A percentile compares a stretch with the other conserved stretches of the same genome.
Evolutionary conservation across 2,888 invertebrate genomes (phyloP).

Genomic region (Chrysodeixis includens): DNA sequence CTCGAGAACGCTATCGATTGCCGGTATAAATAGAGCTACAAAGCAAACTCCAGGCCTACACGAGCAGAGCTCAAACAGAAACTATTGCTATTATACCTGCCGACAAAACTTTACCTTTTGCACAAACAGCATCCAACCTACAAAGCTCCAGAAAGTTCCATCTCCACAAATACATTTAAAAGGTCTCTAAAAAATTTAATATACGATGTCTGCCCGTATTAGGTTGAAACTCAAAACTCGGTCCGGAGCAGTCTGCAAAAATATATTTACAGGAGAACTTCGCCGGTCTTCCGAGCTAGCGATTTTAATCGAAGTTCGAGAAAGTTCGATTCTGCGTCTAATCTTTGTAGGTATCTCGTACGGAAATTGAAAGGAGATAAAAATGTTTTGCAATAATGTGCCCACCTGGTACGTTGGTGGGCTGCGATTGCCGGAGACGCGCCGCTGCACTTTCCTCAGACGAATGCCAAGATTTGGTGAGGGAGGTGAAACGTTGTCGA

Average conservation of each 20-base stretch:
- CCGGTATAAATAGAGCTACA: neutral
- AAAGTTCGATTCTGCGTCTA: conserved; percentile 56
- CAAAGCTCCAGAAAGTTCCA: conserved; percentile 7
- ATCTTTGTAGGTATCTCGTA: conserved; percentile 56
- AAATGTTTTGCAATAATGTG: conserved; percentile 52
- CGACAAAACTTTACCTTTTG: conserved; percentile 21
- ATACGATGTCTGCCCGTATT: conserved; percentile 35
- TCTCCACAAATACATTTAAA: conserved; percentile 25
- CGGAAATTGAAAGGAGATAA: conserved; percentile 62
- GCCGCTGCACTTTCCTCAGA: conserved; percentile 42
- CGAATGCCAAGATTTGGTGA: conserved; percentile 35
- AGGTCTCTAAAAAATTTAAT: conserved; percentile 44
- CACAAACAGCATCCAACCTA: conserved; percentile 10
- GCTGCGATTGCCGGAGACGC: conserved; percentile 44
- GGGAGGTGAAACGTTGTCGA: conserved; percentile 22
- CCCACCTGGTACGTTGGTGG: conserved; percentile 39
- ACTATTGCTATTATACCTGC: neutral
- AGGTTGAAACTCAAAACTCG: conserved; percentile 41
- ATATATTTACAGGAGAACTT: conserved; percentile 57
- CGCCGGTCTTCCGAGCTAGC: conserved; percentile 54
- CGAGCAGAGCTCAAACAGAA: neutral
- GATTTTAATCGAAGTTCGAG: conserved; percentile 61
- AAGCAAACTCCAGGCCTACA: neutral
- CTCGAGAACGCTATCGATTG: neutral
- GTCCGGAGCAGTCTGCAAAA: conserved; percentile 37